phyloP scores from a whole-genome alignment of 1,140 invertebrate genomes.

The Stegodyphus dumicola region DNA sequence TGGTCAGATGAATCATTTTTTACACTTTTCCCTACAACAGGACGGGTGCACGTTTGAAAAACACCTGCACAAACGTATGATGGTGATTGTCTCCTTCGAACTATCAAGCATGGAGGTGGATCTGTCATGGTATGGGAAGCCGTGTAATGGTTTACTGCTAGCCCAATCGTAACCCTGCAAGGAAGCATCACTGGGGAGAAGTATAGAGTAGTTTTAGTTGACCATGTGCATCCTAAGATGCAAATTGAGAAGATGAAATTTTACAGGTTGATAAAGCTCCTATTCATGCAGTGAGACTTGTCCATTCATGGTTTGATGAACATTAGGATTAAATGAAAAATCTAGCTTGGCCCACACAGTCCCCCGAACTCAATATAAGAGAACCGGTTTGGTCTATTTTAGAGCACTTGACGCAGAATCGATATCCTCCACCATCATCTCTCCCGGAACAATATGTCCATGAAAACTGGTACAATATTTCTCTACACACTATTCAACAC shows the following conservation, averaged over 20 bases:
- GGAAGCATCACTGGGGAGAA: not conserved
- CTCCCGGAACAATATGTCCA: too few species aligned
- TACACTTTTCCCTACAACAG: not conserved
- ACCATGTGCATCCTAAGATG: not conserved
- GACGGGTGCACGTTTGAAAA: too few species aligned
- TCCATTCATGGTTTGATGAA: slow-evolving; percentile 7
- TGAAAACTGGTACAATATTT: too few species aligned
- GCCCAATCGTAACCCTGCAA: not conserved
- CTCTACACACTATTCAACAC: too few species aligned
- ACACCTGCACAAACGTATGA: too few species aligned
- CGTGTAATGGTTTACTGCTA: not conserved
- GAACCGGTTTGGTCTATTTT: slow-evolving; percentile 3
- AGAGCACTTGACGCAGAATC: not conserved
- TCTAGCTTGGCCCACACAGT: not conserved
- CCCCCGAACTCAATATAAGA: not conserved
- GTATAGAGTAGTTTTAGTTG: not conserved
- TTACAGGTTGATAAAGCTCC: not conserved
- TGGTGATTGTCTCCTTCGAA: too few species aligned
- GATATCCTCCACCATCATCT: slow-evolving; percentile 7
- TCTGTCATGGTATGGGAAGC: too few species aligned
- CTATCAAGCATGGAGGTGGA: too few species aligned
- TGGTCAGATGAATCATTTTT: not conserved
- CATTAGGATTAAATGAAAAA: not conserved
- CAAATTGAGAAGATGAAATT: not conserved
- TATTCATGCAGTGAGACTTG: not conserved